phyloP scores from a whole-genome alignment of 2,113 vertebrate species.

The Paramormyrops kingsleyae region DNA sequence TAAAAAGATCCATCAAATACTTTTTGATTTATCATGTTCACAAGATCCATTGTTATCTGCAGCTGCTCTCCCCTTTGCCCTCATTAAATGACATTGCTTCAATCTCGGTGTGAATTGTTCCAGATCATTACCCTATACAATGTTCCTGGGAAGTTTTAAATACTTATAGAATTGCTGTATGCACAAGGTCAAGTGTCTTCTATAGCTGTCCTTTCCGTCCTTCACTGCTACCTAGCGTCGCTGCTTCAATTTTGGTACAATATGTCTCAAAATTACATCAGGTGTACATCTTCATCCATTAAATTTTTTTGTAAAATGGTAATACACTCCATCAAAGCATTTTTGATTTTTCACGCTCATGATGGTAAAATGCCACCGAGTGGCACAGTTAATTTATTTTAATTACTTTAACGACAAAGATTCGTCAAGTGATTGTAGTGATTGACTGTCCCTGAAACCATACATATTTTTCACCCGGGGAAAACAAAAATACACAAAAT shows the following conservation, averaged over 20 bases:
- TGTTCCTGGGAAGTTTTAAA: background rate
- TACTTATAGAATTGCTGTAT: background rate
- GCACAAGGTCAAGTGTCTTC: background rate
- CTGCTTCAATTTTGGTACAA: background rate
- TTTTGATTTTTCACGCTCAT: background rate
- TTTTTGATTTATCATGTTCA: background rate
- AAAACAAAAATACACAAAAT: slow-evolving; percentile 6
- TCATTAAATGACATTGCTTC: background rate
- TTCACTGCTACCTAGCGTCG: background rate
- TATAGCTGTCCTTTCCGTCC: background rate
- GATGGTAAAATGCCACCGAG: background rate
- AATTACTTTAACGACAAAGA: background rate
- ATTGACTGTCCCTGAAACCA: background rate
- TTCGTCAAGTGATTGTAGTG: background rate
- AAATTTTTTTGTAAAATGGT: background rate
- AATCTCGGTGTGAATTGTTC: background rate
- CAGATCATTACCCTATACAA: background rate
- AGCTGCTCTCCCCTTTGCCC: background rate
- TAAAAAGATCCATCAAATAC: background rate
- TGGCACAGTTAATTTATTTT: background rate
- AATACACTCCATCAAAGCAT: background rate
- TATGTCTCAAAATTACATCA: background rate
- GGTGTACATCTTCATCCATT: background rate
- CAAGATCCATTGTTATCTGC: background rate
- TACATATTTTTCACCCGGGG: background rate